phyloP scores from a whole-genome alignment of 1,140 invertebrate genomes.

The Drosophila lacteicornis region DNA sequence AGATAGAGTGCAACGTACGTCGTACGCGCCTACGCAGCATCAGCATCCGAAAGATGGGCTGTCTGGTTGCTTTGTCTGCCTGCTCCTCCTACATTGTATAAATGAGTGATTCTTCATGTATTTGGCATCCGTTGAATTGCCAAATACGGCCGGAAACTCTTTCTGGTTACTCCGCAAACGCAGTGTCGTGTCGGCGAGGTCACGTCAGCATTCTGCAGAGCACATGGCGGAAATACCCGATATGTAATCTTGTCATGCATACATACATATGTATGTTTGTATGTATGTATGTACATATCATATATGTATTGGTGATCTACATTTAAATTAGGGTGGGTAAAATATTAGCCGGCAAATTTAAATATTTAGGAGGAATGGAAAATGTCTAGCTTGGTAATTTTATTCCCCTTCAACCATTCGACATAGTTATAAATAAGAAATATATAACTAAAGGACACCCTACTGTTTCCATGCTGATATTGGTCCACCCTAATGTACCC shows the following conservation, averaged over 20 bases:
- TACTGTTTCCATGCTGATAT: background rate
- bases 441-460: background rate
- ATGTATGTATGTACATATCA: background rate
- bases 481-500: constrained; percentile 1
- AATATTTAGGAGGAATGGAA: background rate
- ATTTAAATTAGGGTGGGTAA: background rate
- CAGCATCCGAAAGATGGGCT: constrained; percentile 41
- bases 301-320: background rate
- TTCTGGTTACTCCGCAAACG: constrained; percentile 11
- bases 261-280: constrained; percentile 12
- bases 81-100: background rate
- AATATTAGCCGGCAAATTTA: background rate
- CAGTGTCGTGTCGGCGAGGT: constrained; percentile 1
- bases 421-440: no score
- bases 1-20: constrained; percentile 40
- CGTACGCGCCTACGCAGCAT: constrained; percentile 49
- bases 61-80: constrained; percentile 25
- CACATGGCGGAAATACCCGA: constrained; percentile 36
- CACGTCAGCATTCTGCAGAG: constrained; percentile 38
- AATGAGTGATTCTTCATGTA: constrained; percentile 3
- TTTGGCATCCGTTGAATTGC: background rate
- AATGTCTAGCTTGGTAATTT: background rate
- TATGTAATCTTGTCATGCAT: constrained; percentile 8
- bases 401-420: no score
- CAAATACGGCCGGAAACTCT: constrained; percentile 19